Percentiles rank a stretch among this genome's conserved stretches.
Conservation (phyloP, 1,140 invertebrate genomes). For the Mactra quadrangularis region DNA sequence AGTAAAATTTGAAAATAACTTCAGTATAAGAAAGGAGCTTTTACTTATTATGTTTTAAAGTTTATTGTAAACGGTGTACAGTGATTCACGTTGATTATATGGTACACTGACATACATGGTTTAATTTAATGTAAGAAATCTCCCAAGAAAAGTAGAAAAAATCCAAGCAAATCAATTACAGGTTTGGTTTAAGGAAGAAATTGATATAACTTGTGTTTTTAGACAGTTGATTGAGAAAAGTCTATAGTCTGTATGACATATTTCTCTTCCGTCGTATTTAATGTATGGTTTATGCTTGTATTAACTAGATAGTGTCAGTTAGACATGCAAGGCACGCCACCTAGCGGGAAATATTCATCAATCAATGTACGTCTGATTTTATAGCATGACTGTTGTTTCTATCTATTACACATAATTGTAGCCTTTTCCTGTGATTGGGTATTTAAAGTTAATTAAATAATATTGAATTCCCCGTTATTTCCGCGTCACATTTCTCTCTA, state of each 20-base stretch:
- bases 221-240: constrained; percentile 42
- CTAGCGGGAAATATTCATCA: constrained; percentile 23
- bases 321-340: constrained; percentile 41
- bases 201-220: constrained; percentile 6
- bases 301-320: background rate
- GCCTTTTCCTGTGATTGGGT: background rate
- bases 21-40: too few species aligned
- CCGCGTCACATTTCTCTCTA: background rate
- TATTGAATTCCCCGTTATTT: too few species aligned
- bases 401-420: background rate
- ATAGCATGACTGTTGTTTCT: background rate
- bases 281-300: constrained; percentile 45
- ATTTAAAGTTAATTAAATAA: background rate
- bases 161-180: constrained; percentile 37
- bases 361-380: constrained; percentile 4
- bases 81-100: too few species aligned
- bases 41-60: too few species aligned
- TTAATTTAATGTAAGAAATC: too few species aligned
- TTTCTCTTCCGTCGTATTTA: constrained; percentile 48
- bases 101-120: too few species aligned
- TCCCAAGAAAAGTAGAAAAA: too few species aligned
- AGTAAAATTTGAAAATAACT: too few species aligned
- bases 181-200: constrained; percentile 9
- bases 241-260: constrained; percentile 45
- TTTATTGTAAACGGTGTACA: too few species aligned